These are phyloP conservation scores for Pristionchus japonicus DNA, from an alignment of 2,888 invertebrate species.

Conservation along the genomic window DNA sequence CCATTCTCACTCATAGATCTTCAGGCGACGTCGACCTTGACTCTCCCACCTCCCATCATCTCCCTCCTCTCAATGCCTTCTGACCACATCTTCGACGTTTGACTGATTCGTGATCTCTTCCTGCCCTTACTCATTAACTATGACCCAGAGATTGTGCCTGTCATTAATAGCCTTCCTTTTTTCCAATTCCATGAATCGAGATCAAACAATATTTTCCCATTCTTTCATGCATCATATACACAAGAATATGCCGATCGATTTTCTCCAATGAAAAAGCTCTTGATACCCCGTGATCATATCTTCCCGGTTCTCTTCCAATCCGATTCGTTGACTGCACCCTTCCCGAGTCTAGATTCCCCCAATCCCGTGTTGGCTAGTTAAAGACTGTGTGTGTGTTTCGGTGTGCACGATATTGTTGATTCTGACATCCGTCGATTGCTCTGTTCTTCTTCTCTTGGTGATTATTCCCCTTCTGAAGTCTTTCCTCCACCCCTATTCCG, in stretches of 20 bases:
- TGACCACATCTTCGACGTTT: background rate
- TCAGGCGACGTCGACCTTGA: constrained; percentile 47
- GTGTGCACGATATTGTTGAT: background rate
- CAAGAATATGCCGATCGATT: no score
- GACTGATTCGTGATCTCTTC: background rate
- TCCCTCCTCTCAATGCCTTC: constrained; percentile 47
- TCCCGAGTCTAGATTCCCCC: background rate
- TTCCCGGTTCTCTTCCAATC: background rate
- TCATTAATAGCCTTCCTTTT: no score
- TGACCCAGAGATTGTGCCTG: no score
- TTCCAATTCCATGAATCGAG: no score
- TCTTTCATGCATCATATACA: no score
- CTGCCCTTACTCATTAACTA: no score
- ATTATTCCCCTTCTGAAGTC: background rate
- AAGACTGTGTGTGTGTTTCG: background rate
- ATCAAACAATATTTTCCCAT: no score
- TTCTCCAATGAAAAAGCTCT: background rate
- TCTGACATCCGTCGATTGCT: background rate
- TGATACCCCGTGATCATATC: background rate
- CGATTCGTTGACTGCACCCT: background rate
- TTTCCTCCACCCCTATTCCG: background rate
- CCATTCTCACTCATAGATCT: background rate
- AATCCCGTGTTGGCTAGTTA: background rate
- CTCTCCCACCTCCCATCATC: constrained; percentile 37
- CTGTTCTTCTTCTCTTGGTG: background rate